phyloP scores from a whole-genome alignment of 2,797 vertebrate species.

The Perodicticus potto region DNA sequence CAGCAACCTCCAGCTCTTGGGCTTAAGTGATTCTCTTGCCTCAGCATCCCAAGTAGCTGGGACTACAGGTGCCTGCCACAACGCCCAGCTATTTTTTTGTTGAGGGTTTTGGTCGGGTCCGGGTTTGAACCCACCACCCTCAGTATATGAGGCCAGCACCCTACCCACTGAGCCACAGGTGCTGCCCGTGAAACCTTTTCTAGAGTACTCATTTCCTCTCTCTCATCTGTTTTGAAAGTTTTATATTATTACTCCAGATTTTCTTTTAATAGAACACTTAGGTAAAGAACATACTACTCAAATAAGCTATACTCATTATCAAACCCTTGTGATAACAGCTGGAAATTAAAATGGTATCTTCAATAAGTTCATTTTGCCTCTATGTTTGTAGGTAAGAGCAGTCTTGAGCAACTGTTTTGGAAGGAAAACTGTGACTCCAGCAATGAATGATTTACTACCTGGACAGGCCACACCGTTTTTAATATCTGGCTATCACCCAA shows the following conservation, averaged over 20 bases:
- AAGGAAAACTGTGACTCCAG: neutral
- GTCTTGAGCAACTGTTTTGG: neutral
- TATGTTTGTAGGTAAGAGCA: neutral
- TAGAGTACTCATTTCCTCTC: conserved; percentile 13
- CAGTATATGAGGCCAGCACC: too few species aligned
- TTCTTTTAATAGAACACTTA: neutral
- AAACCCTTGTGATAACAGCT: neutral
- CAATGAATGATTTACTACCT: neutral
- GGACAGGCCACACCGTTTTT: neutral
- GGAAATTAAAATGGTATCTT: conserved; percentile 58
- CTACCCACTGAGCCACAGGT: too few species aligned
- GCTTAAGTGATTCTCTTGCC: too few species aligned
- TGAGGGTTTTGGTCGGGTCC: too few species aligned
- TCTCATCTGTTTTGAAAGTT: neutral
- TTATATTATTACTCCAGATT: conserved; percentile 16
- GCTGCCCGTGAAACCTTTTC: neutral
- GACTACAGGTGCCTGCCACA: too few species aligned
- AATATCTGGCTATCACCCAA: neutral
- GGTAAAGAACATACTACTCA: neutral
- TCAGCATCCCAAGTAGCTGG: too few species aligned
- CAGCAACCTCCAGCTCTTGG: too few species aligned
- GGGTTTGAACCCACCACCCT: too few species aligned
- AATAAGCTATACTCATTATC: neutral
- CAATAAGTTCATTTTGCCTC: neutral
- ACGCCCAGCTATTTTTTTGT: too few species aligned